phyloP scores from a whole-genome alignment of 2,113 vertebrate genomes.

The Porphyrio hochstetteri region DNA sequence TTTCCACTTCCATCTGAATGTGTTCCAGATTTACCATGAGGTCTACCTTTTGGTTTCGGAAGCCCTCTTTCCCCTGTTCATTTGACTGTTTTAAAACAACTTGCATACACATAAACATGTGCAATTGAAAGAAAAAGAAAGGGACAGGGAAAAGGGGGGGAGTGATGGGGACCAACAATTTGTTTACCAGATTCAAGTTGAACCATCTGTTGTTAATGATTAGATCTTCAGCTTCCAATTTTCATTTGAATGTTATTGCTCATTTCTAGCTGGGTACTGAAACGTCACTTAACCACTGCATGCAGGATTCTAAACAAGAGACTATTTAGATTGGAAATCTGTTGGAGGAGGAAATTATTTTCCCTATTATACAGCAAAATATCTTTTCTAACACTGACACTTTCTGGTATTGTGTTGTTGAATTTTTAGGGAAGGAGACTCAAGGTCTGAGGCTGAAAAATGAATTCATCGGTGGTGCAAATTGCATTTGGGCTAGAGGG shows the following conservation, averaged over 20 bases:
- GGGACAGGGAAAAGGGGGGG: background rate
- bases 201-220: conserved; percentile 83
- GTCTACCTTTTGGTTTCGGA: conserved; percentile 39
- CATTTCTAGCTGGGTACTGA: conserved; percentile 68
- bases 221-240: conserved; percentile 80
- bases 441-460: conserved; percentile 26
- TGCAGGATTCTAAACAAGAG: conserved; percentile 71
- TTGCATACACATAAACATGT: background rate
- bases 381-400: background rate
- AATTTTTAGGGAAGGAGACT: background rate
- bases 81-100: conserved; percentile 13
- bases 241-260: conserved; percentile 82
- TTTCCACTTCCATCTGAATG: conserved; percentile 12
- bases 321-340: conserved; percentile 67
- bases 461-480: background rate
- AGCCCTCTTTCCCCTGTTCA: background rate
- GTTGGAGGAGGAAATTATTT: conserved; percentile 70
- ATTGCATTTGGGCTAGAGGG: background rate
- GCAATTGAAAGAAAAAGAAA: conserved; percentile 16
- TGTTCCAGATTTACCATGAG: conserved; percentile 25
- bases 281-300: conserved; percentile 54
- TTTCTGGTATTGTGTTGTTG: conserved; percentile 24
- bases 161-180: conserved; percentile 43
- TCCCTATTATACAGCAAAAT: conserved; percentile 54
- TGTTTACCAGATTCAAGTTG: conserved; percentile 77